phyloP scores from a whole-genome alignment of 2,797 vertebrate genomes.

The Apogon hyalosoma region DNA sequence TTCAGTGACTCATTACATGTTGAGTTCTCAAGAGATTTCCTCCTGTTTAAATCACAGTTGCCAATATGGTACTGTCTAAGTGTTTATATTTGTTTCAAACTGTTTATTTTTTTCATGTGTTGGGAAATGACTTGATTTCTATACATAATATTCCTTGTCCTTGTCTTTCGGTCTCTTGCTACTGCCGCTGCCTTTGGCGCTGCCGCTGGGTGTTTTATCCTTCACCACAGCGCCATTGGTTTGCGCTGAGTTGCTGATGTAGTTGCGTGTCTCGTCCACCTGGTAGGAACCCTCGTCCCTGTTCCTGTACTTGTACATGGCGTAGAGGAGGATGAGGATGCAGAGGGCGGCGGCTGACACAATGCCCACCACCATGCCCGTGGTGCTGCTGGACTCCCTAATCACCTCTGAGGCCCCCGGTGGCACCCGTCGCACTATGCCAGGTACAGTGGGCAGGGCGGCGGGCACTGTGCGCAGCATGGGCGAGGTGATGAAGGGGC shows the following conservation, averaged over 20 bases:
- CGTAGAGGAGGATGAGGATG: slow-evolving; percentile 99
- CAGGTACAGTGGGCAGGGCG: slow-evolving; percentile 98
- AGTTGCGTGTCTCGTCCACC: slow-evolving; percentile 99
- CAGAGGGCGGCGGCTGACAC: slow-evolving; percentile 99
- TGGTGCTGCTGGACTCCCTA: slow-evolving; percentile 99
- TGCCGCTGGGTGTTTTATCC: slow-evolving; percentile 90
- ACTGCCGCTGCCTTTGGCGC: slow-evolving; percentile 85
- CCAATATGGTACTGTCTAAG: slow-evolving; percentile 84
- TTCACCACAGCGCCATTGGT: slow-evolving; percentile 97
- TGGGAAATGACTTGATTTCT: slow-evolving; percentile 80
- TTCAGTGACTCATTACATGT: slow-evolving; percentile 83
- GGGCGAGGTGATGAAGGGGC: slow-evolving; percentile 99
- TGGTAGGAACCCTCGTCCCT: slow-evolving; percentile 99
- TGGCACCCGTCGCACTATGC: slow-evolving; percentile 94
- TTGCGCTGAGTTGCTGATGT: slow-evolving; percentile 99
- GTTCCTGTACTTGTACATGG: slow-evolving; percentile 99
- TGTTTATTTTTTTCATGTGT: slow-evolving; percentile 89
- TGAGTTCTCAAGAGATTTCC: slow-evolving; percentile 77
- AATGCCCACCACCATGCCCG: slow-evolving; percentile 99
- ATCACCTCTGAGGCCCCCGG: slow-evolving; percentile 98
- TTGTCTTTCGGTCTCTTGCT: slow-evolving; percentile 99
- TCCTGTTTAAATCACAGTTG: slow-evolving; percentile 81
- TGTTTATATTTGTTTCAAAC: slow-evolving; percentile 82
- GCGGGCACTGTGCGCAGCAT: slow-evolving; percentile 99
- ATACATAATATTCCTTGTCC: slow-evolving; percentile 99